Percentiles rank a stretch among this genome's conserved stretches.
Conservation (phyloP, 2,888 invertebrate species). For the Aspidiotus rigidus region DNA sequence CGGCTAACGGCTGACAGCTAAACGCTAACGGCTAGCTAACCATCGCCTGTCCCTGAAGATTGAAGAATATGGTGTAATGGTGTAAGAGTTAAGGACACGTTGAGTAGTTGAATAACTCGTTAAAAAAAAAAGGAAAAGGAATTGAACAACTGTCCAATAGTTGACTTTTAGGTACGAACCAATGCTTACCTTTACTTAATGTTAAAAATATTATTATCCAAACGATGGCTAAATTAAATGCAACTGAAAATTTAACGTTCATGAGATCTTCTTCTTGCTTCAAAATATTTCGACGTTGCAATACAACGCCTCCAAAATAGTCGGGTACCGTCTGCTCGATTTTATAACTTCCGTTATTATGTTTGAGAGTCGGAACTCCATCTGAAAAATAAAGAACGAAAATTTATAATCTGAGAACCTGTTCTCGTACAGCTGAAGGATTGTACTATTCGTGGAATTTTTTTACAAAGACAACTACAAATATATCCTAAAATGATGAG, state of each 20-base stretch:
- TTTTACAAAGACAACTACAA: too few species aligned
- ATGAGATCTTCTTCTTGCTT: constrained; percentile 47
- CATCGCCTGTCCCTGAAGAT: too few species aligned
- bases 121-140: too few species aligned
- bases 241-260: constrained; percentile 72
- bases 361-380: constrained; percentile 32
- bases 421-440: too few species aligned
- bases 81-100: too few species aligned
- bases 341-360: constrained; percentile 42
- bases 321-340: constrained; percentile 69
- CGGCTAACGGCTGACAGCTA: too few species aligned
- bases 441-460: too few species aligned
- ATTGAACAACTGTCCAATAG: too few species aligned
- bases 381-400: constrained; percentile 23
- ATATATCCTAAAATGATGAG: too few species aligned
- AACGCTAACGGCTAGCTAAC: too few species aligned
- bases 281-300: constrained; percentile 53
- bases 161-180: not conserved
- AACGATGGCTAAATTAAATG: constrained; percentile 78
- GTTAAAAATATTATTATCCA: constrained; percentile 85
- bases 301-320: constrained; percentile 75
- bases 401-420: not conserved
- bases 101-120: too few species aligned
- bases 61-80: too few species aligned
- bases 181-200: constrained; percentile 61